Conservation (phyloP, 2,888 invertebrate genomes). For the Slavum lentiscoides region DNA sequence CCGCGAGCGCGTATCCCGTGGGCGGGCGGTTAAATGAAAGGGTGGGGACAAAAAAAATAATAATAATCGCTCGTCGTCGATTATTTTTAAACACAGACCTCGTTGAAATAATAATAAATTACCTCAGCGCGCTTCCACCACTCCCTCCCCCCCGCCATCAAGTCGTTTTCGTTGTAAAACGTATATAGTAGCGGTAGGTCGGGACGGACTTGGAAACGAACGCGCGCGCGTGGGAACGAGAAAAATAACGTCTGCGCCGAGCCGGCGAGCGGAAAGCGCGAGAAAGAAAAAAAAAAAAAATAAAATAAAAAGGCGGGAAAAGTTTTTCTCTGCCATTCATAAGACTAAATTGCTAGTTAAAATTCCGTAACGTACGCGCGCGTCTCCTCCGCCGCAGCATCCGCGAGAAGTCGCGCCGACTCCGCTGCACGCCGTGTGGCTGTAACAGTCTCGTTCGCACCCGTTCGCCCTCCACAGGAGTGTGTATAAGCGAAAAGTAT, state of each 20-base stretch:
- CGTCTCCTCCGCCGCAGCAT: background rate
- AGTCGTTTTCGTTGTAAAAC: conserved; percentile 18
- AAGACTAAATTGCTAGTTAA: conserved; percentile 51
- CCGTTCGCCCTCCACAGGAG: too few relatives aligned
- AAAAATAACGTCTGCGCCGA: background rate
- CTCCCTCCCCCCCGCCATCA: too few relatives aligned
- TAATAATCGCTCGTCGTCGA: conserved; percentile 38
- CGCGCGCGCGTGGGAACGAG: conserved; percentile 15
- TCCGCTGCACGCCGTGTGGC: too few relatives aligned
- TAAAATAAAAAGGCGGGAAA: conserved; percentile 52
- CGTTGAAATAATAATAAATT: conserved; percentile 52
- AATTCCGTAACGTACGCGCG: conserved; percentile 47
- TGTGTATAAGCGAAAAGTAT: too few relatives aligned
- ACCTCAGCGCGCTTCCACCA: background rate
- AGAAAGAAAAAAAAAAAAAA: background rate
- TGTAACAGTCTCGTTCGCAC: too few relatives aligned
- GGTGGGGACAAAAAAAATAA: background rate
- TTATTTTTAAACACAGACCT: conserved; percentile 37
- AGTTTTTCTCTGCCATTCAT: conserved; percentile 47
- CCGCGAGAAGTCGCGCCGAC: too few relatives aligned
- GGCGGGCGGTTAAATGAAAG: too few relatives aligned
- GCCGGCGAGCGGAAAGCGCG: background rate
- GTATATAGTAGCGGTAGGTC: conserved; percentile 52
- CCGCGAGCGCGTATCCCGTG: too few relatives aligned
- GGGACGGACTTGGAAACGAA: conserved; percentile 47